Evolutionary conservation across 1,140 invertebrate species (phyloP).

Genomic region (Acyrthosiphon pisum): DNA sequence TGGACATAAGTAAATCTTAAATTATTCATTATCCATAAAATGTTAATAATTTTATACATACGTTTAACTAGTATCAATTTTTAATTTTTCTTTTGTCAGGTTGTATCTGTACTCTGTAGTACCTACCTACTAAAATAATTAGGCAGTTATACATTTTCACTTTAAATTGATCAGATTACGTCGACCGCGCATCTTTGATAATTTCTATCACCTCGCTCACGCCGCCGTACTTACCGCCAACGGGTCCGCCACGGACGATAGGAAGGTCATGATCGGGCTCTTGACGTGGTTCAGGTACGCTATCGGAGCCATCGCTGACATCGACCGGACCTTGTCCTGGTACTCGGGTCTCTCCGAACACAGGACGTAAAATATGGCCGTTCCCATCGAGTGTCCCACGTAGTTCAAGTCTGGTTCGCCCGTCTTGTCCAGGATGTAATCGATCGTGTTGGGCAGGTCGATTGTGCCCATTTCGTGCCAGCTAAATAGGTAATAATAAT

Average conservation of each 20-base stretch:
- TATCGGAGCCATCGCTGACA: conserved; percentile 66
- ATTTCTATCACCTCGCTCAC: neutral
- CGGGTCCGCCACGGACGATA: conserved; percentile 69
- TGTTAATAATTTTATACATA: too few species aligned
- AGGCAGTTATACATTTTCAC: too few species aligned
- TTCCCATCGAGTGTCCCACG: conserved; percentile 72
- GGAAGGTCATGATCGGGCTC: conserved; percentile 64
- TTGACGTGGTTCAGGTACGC: conserved; percentile 61
- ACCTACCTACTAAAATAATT: too few species aligned
- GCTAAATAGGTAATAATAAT: conserved; percentile 48
- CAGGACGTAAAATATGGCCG: conserved; percentile 66
- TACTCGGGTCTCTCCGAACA: conserved; percentile 67
- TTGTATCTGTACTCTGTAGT: too few species aligned
- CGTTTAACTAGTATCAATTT: too few species aligned
- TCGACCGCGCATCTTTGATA: neutral
- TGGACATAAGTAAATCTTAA: too few species aligned
- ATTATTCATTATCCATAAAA: too few species aligned
- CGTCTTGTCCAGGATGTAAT: conserved; percentile 69
- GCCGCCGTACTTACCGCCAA: conserved; percentile 65
- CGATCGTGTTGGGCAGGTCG: conserved; percentile 71
- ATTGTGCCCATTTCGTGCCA: conserved; percentile 74
- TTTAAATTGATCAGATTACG: neutral
- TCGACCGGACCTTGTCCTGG: conserved; percentile 64
- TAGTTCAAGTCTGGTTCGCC: conserved; percentile 66
- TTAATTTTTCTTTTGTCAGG: too few species aligned